Conservation (phyloP, 2,113 vertebrate genomes). For the Pionites leucogaster region DNA sequence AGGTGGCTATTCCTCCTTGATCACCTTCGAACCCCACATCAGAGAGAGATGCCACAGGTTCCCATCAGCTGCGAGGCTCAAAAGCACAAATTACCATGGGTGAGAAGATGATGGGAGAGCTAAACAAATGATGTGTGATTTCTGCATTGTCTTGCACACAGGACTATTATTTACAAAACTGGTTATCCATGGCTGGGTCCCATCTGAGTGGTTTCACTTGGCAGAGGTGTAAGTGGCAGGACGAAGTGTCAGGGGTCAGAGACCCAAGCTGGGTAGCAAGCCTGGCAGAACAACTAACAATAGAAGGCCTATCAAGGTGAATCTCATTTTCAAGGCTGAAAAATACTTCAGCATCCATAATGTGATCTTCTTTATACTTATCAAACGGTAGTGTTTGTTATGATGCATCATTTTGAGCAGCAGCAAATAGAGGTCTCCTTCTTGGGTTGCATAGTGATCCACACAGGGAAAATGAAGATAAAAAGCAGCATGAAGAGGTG, state of each 20-base stretch:
- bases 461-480: background rate
- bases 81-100: background rate
- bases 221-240: too few species aligned
- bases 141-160: background rate
- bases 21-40: fast-evolving
- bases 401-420: background rate
- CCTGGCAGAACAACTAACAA: background rate
- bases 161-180: fast-evolving
- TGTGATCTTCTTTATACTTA: background rate
- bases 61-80: background rate
- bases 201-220: too few species aligned
- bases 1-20: background rate
- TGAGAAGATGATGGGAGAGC: background rate
- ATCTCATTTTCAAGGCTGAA: background rate
- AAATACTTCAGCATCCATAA: background rate
- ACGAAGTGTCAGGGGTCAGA: background rate
- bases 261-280: background rate
- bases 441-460: background rate
- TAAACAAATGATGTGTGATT: background rate
- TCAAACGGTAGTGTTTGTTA: background rate
- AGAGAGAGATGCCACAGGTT: background rate
- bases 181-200: background rate
- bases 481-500: background rate
- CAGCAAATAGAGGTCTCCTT: background rate
- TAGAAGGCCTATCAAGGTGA: too few species aligned